Conservation (phyloP, 2,113 vertebrate species). For the Pluvianellus socialis region DNA sequence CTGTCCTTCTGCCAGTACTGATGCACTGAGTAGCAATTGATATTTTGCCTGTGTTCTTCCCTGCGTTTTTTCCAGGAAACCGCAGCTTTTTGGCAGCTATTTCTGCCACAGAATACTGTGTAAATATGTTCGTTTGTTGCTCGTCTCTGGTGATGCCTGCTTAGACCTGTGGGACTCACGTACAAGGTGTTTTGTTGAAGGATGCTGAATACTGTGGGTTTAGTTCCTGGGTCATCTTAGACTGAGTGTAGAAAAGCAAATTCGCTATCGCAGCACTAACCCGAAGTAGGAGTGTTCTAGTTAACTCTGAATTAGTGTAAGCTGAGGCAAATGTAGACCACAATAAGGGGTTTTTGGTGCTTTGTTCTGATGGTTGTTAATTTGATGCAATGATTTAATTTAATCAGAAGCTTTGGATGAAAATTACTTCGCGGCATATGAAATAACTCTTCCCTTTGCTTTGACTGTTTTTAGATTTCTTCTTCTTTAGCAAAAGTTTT, state of each 20-base stretch:
- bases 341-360: background rate
- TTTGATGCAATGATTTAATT: background rate
- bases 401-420: background rate
- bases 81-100: background rate
- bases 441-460: background rate
- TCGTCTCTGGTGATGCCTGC: background rate
- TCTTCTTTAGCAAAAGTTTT: background rate
- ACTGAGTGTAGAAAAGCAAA: background rate
- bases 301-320: background rate
- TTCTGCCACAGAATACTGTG: background rate
- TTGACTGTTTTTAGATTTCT: background rate
- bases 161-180: background rate
- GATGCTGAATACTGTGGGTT: background rate
- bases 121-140: background rate
- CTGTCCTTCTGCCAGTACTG: background rate
- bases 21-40: rapidly evolving
- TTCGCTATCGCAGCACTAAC: background rate
- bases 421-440: background rate
- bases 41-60: background rate
- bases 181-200: background rate
- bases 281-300: background rate
- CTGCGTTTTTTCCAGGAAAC: background rate
- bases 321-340: background rate
- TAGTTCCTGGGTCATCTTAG: background rate
- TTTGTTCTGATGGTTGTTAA: background rate